Evolutionary conservation across 2,888 invertebrate species (phyloP), one percentile per base, ranked within the genome.

Genomic region (Athalia cordata): DNA sequence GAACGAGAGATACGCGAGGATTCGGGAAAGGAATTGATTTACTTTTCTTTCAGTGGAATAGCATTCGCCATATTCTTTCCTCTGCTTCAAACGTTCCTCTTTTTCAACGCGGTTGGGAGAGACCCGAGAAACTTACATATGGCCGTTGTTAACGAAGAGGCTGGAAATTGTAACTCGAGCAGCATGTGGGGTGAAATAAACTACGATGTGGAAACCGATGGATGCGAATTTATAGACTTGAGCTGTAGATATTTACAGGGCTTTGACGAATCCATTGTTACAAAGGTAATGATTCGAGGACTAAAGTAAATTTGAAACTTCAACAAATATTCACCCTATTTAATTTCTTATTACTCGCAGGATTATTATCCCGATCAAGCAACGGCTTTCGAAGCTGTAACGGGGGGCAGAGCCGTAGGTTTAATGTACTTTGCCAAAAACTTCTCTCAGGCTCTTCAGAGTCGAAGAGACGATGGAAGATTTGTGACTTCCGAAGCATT

Each of bases 31-130:
- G 4, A 11, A 13, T 29, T 9, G 64, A 65, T 61, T 3, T n/a
- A 45, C 8, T 65, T 11, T 0, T 80, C 80, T 91, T 91, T n/a
- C 90, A 97, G 96, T 6, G 95, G 96, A 57, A 91, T 97, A 49
- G 90, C 95, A 81, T 98, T 98, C 89, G 94, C 97, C 81, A 91
- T 97, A 79, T 84, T 96, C 78, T 95, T 98, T 86, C 98, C 98
- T 11, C 91, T 97, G 13, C 91, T 97, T 45, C 95, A 97, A 93
- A 92, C 95, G 80, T 91, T 94, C 61, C 92, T 95, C 57, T 97
- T 98, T 90, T 95, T 97, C 90, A 89, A 94, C 78, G 95, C 97
- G 49, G 93, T 97, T 75, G 97, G 97, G 0, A 93, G 93, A 70
- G 95, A 97, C 84, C 95, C 96, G 0, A 92, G 92, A 74, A 93